These are phyloP conservation scores for Motacilla alba DNA, from an alignment of 2,113 vertebrate genomes.

Conservation along the genomic window DNA sequence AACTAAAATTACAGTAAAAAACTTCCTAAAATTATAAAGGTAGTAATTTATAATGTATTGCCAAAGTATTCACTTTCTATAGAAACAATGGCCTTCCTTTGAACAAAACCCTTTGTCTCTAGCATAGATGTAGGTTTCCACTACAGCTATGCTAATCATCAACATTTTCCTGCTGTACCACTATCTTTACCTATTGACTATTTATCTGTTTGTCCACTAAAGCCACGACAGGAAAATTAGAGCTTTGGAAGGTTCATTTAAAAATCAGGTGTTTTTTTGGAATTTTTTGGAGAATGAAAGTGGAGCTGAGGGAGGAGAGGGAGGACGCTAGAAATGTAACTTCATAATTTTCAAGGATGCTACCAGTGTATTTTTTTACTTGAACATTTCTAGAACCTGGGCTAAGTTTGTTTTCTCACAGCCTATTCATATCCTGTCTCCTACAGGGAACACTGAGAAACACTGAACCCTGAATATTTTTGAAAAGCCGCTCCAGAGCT, in stretches of 20 bases:
- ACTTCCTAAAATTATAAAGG: background rate
- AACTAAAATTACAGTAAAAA: background rate
- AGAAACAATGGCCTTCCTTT: background rate
- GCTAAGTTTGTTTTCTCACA: background rate
- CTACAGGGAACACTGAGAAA: background rate
- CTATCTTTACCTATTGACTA: background rate
- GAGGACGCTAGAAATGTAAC: background rate
- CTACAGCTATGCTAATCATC: background rate
- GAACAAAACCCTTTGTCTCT: background rate
- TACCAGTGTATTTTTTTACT: background rate
- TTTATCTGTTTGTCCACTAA: background rate
- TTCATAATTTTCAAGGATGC: background rate
- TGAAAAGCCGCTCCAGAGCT: background rate
- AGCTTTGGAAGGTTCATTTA: background rate
- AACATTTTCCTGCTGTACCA: background rate
- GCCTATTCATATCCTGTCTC: conserved; percentile 10
- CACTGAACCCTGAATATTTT: background rate
- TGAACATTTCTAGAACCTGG: background rate
- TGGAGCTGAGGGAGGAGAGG: background rate
- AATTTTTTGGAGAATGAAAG: background rate
- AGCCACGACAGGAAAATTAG: background rate
- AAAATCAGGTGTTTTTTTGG: background rate
- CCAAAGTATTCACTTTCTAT: background rate
- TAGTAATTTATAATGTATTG: background rate
- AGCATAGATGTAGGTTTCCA: background rate